Base-by-base conservation (phyloP, 2,888 invertebrate species). In the Cosmorhoe ocellata region DNA sequence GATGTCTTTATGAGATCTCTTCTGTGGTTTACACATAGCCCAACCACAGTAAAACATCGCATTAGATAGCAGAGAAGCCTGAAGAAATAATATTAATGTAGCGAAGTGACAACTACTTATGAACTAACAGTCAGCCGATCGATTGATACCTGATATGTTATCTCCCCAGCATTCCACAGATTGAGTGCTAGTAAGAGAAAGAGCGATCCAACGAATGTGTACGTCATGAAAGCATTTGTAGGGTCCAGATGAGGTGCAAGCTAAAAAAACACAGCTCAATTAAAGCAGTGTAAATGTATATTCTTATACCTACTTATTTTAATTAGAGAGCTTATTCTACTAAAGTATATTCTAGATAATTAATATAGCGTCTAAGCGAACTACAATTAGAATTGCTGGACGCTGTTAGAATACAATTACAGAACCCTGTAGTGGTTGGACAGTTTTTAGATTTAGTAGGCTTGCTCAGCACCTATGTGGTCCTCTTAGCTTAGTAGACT, bases 121-220 rank as follows among this genome's bases (percentile, higher is more conserved):
- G n/a, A n/a, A n/a, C n/a, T n/a, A n/a, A n/a, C n/a, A n/a, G n/a
- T n/a, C n/a, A n/a, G n/a, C n/a, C n/a, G n/a, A n/a, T n/a, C n/a
- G n/a, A n/a, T 7, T 9, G 18, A 12, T 64, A 85, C 87, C 80
- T 88, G 83, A 61, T 84, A 79, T 10, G 86, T 86, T 11, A 87
- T 69, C 64, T 88, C 88, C 3, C 86, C 87, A 0, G 89, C 86
- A 45, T 88, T 88, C 85, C 87, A 88, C 31, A 88, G 70, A 64
- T 85, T 86, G 28, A 88, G 59, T 0, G 84, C 85, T 14, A 87
- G 58, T 14, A 87, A 58, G 39, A 83, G 67, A 58, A 88, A 86
- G n/a, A 89, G 64, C 0, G 84, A 85, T 1, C 78, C 64, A 3
- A 88, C 83, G 50, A 88, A 88, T 0, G 84, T 82, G 56, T 84